Evolutionary conservation across 2,888 invertebrate genomes (phyloP), one percentile per base, ranked within the genome.

Genomic region (Leucophora obtusa): DNA sequence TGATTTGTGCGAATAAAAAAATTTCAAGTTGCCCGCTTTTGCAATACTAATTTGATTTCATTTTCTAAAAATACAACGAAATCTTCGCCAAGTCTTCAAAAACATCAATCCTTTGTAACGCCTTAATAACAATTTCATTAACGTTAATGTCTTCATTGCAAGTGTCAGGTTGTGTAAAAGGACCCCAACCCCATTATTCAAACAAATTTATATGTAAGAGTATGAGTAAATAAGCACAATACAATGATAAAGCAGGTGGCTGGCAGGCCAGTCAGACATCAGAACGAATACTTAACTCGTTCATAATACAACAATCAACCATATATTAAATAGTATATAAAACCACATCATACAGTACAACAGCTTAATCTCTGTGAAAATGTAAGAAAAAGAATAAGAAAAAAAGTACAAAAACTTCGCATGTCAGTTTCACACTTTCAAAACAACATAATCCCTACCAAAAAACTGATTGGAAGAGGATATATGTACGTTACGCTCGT

Each of bases 71-170:
- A 62, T 58, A 63, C 24, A 14, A 50, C 47, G 8, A 81, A 59
- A 53, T 63, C 28, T 60, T 56, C 18, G 51, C 43, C 33, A 54
- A 59, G 58, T 70, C 73, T 60, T 66, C 58, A 75, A 59, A 63
- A 75, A 18, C 82, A 65, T 76, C 83, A 83, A 85, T 85, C 83
- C 83, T 82, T 83, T 83, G 84, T 79, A 84, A 84, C 84, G 87
- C 86, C 87, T 89, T 89, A 88, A 89, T 90, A 89, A 90, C 89
- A 90, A 89, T 88, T 90, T 88, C 89, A 90, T 90, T 90, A 90
- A 87, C 86, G 86, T 86, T 89, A 90, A 90, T 90, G 89, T 90
- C 90, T 90, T 90, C 89, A 90, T 90, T 89, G 87, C 87, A 86
- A 87, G 87, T 88, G 90, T 88, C 90, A 88, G 90, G 86, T 74